Evolutionary conservation across 2,113 vertebrate species (phyloP), one percentile per base, ranked within the genome.

Genomic region (Stigmatopora argus): DNA sequence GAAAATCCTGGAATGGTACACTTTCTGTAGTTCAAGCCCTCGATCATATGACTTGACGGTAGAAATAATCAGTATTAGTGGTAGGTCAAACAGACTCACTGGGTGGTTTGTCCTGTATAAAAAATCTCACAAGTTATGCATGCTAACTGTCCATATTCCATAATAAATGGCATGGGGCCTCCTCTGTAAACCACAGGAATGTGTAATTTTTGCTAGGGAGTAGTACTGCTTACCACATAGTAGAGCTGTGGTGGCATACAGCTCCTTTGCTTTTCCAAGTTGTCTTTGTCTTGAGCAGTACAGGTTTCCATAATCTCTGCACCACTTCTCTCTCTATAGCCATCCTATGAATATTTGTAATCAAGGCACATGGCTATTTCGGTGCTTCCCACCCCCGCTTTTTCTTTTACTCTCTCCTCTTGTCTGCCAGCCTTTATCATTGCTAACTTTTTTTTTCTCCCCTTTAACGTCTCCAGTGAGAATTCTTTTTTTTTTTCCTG

Each of bases 111-210:
- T 5, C n/a, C 10, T 23, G 46, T 48, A 31, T 14, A 71, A 65
- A 57, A 46, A 49, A n/a, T n/a, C n/a, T 73, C 79, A 66, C 65
- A 72, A 75, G 77, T 77, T 48, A 57, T 18, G 26, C 26, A 31
- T 52, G 56, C 61, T 58, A n/a, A 52, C 49, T 57, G 72, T 56
- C 61, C 56, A 46, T 61, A 74, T 65, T 78, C 57, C 67, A 62
- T 75, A 56, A 13, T 41, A 58, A 77, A 75, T 71, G 62, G 69
- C 26, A 26, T 63, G 70, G 77, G 72, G 80, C 77, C 75, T 73
- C 59, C 26, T 56, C 49, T 49, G 65, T 52, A 79, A 66, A 55
- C 72, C 69, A 64, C 84, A 67, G 65, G 74, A 81, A 79, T 74
- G 53, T 67, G n/a, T 64, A 61, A 18, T 12, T 53, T 71, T n/a